These are phyloP conservation scores for Tanypteryx hageni DNA, from an alignment of 2,888 invertebrate species.

Conservation along the genomic window DNA sequence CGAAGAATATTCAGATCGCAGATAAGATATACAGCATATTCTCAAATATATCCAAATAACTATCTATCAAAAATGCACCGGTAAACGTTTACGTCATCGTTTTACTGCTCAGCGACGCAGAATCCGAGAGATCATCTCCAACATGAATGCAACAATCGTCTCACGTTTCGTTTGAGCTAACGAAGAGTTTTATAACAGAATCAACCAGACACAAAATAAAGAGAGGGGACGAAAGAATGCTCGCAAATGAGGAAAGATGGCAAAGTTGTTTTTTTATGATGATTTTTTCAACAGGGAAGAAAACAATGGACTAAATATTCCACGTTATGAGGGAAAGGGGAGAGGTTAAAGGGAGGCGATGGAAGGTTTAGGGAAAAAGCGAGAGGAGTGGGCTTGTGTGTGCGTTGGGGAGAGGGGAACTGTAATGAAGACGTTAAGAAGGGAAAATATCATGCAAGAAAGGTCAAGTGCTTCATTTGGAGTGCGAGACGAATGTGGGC, in stretches of 20 bases:
- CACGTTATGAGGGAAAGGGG: not conserved
- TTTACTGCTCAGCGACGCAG: too few relatives aligned
- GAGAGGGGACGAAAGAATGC: not conserved
- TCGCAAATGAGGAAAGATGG: not conserved
- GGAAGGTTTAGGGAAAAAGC: not conserved
- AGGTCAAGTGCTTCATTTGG: conserved; percentile 21
- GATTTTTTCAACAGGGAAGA: not conserved
- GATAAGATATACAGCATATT: too few relatives aligned
- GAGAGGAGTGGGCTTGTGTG: not conserved
- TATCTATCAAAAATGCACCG: too few relatives aligned
- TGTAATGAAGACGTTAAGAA: not conserved
- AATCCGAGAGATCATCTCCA: too few relatives aligned
- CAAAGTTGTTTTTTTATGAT: not conserved
- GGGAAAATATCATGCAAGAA: not conserved
- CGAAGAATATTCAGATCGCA: too few relatives aligned
- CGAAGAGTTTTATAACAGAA: not conserved
- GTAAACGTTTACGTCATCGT: too few relatives aligned
- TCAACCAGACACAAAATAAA: not conserved
- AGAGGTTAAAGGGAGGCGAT: not conserved
- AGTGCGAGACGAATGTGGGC: not conserved
- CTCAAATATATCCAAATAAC: too few relatives aligned
- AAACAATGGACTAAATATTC: not conserved
- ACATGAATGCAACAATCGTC: not conserved
- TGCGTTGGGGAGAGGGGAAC: not conserved
- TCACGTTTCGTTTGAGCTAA: not conserved